Base-by-base conservation (phyloP, 1,140 invertebrate species). In the Drosophila littoralis region DNA sequence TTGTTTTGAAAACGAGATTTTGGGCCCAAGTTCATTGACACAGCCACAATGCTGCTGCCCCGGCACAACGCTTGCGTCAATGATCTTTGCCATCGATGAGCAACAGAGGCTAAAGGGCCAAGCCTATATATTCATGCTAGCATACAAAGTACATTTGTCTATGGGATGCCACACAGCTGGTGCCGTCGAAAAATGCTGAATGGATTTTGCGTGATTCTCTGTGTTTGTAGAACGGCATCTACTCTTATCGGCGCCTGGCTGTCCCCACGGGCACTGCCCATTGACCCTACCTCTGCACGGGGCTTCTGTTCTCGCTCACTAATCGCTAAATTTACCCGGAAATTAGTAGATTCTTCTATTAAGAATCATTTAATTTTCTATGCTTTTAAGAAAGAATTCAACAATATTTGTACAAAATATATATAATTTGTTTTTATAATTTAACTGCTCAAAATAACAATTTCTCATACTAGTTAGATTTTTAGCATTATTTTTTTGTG, bases 11-110 rank as follows among this genome's bases (percentile, higher is more conserved):
- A 55, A 17, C 10, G 33, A 46, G 45, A 5, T 57, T 48, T 7
- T 8, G 28, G 33, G 33, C 33, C 9, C 63, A 73, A 73, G 71
- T 75, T 75, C 71, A 75, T 70, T 69, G 71, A 75, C 71, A 40
- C 13, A 43, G 15, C 32, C 32, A 9, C 12, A 22, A 22, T 12
- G 33, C n/a, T 32, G 22, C 22, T 32, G 33, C 42, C 22, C 22
- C 22, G 13, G 46, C 33, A 28, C 10, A 12, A 13, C 7, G 45
- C 28, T 51, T 77, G 48, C 77, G 81, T 85, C 81, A 85, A 80
- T 80, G 81, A 85, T 84, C 72, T 80, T 77, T 60, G 51, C 32
- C 10, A 67, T 42, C 52, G 77, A 77, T 77, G 73, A 66, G 59
- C 48, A 32, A 10, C 38, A 8, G 33, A 65, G 75, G 55, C 75